Evolutionary conservation across 2,797 vertebrate species (phyloP).

Genomic region (Scomberomorus guttatus): DNA sequence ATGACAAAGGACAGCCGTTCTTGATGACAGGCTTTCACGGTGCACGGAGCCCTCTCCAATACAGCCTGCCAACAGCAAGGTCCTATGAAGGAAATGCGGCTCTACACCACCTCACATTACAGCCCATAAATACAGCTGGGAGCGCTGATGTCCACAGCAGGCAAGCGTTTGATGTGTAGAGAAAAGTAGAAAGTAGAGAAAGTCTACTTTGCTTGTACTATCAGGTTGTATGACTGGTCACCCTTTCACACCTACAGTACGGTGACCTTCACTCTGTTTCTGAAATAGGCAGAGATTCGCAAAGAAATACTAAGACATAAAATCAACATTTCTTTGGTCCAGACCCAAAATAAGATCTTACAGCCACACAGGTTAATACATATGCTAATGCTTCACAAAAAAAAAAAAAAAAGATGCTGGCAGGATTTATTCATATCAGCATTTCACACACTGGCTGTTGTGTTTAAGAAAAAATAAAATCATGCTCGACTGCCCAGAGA

Average conservation of each 20-base stretch:
- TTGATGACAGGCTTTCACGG: conserved; percentile 75
- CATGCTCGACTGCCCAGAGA: conserved; percentile 50
- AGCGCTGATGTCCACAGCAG: conserved; percentile 44
- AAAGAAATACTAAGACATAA: not conserved
- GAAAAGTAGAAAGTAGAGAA: conserved; percentile 50
- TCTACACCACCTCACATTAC: conserved; percentile 65
- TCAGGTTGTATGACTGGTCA: conserved; percentile 23
- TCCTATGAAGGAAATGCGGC: conserved; percentile 74
- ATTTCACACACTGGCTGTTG: conserved; percentile 25
- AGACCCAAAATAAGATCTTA: conserved; percentile 5
- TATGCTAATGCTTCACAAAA: not conserved
- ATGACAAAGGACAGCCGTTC: conserved; percentile 61
- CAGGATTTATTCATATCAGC: conserved; percentile 37
- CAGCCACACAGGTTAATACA: conserved; percentile 1
- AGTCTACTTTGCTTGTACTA: conserved; percentile 49
- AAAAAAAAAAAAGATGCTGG: conserved; percentile 1
- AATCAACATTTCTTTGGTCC: not conserved
- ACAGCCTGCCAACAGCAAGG: conserved; percentile 74
- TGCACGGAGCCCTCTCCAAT: conserved; percentile 43
- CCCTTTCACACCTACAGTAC: conserved; percentile 4
- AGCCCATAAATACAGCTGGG: conserved; percentile 72
- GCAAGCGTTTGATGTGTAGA: conserved; percentile 28
- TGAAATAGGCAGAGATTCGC: not conserved
- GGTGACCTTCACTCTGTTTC: conserved; percentile 8
- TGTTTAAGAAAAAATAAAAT: conserved; percentile 12